phyloP scores from a whole-genome alignment of 2,113 vertebrate species.

The Notiomystis cincta region DNA sequence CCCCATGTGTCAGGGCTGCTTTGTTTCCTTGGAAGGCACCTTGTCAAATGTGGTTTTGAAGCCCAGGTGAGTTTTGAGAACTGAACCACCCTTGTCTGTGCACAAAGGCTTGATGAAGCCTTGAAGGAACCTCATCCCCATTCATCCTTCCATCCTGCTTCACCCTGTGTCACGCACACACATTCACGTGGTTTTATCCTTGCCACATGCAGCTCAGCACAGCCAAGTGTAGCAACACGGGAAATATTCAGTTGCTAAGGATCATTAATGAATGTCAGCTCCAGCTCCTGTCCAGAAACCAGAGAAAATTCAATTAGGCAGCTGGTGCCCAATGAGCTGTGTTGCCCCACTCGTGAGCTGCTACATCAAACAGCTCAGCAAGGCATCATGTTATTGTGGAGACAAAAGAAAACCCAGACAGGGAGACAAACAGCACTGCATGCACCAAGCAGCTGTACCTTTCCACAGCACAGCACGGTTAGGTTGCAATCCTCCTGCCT shows the following conservation, averaged over 20 bases:
- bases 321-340: constrained; percentile 43
- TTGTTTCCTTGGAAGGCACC: background rate
- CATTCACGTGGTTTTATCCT: background rate
- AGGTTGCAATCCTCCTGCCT: background rate
- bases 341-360: background rate
- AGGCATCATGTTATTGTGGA: background rate
- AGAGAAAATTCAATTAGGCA: constrained; percentile 57
- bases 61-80: background rate
- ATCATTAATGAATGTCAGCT: constrained; percentile 50
- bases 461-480: rapidly evolving
- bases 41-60: background rate
- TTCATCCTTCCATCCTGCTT: background rate
- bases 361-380: constrained; percentile 41
- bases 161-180: rapidly evolving
- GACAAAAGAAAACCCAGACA: background rate
- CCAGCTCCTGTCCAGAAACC: constrained; percentile 28
- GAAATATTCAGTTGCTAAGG: constrained; percentile 33
- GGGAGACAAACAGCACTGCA: background rate
- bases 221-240: background rate
- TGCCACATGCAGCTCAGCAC: background rate
- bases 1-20: background rate
- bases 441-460: background rate
- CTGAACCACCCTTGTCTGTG: background rate
- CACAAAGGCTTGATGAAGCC: background rate
- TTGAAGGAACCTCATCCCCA: background rate